These are phyloP conservation scores for Molossus molossus DNA, from an alignment of 2,797 vertebrate genomes.

Conservation along the genomic window DNA sequence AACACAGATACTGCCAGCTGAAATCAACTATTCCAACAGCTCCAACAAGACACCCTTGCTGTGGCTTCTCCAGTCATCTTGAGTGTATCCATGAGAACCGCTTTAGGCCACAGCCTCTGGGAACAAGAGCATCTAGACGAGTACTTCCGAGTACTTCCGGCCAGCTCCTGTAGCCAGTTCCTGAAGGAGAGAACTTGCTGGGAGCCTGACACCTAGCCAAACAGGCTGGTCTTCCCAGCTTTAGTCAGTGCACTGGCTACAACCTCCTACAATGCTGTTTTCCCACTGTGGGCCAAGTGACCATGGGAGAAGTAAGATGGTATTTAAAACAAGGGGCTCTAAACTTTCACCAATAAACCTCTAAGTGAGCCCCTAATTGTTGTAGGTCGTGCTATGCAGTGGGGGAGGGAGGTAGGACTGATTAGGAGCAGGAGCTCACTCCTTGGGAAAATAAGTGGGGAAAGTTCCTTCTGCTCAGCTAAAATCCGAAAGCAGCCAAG, in stretches of 20 bases:
- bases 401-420: neutral
- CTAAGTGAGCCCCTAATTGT: conserved; percentile 6
- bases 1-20: neutral
- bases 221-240: neutral
- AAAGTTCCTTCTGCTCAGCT: neutral
- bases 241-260: neutral
- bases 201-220: conserved; percentile 63
- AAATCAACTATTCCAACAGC: neutral
- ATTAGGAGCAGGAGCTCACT: neutral
- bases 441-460: neutral
- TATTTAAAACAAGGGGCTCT: conserved; percentile 42
- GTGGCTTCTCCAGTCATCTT: neutral
- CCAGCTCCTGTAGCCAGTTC: conserved; percentile 70
- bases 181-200: conserved; percentile 69
- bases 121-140: conserved; percentile 79
- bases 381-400: neutral
- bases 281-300: neutral
- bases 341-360: conserved; percentile 77
- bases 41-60: neutral
- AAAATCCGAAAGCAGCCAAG: conserved; percentile 14
- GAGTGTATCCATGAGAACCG: conserved; percentile 69
- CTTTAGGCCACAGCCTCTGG: conserved; percentile 80
- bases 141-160: conserved; percentile 52
- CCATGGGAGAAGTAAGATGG: conserved; percentile 42
- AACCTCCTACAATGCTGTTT: neutral